A percentile compares a stretch with the other conserved stretches of the same genome.
phyloP scores from a whole-genome alignment of 1,140 invertebrate genomes.

The Lucilia cuprina region DNA sequence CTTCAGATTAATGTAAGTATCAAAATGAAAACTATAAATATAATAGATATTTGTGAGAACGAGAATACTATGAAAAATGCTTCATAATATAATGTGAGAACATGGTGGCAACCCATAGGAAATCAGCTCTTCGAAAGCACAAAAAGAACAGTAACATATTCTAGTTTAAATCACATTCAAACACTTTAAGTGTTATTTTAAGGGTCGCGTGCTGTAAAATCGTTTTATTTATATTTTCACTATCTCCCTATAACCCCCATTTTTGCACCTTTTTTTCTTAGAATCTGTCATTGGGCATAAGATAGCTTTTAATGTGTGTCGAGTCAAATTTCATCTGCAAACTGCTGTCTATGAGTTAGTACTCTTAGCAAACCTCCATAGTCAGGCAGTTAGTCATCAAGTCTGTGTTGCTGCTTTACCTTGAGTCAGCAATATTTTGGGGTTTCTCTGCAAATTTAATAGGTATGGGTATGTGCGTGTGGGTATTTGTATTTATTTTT shows the following conservation, averaged over 20 bases:
- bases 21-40: too few relatives aligned
- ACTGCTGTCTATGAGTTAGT: not conserved
- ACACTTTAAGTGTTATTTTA: conserved; percentile 31
- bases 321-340: not conserved
- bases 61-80: too few relatives aligned
- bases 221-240: too few relatives aligned
- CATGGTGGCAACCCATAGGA: too few relatives aligned
- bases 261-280: not conserved
- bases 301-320: not conserved
- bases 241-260: not conserved
- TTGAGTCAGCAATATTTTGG: not conserved
- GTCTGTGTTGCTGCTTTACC: not conserved
- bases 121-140: too few relatives aligned
- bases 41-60: too few relatives aligned
- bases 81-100: too few relatives aligned
- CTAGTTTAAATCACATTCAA: conserved; percentile 7
- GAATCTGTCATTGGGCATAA: not conserved
- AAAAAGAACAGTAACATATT: not conserved
- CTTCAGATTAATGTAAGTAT: too few relatives aligned
- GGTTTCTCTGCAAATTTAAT: not conserved
- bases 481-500: not conserved
- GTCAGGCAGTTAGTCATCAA: not conserved
- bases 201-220: conserved; percentile 26
- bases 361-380: not conserved
- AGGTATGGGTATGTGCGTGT: not conserved